Evolutionary conservation across 2,797 vertebrate genomes (phyloP).

Genomic region (Peromyscus eremicus): DNA sequence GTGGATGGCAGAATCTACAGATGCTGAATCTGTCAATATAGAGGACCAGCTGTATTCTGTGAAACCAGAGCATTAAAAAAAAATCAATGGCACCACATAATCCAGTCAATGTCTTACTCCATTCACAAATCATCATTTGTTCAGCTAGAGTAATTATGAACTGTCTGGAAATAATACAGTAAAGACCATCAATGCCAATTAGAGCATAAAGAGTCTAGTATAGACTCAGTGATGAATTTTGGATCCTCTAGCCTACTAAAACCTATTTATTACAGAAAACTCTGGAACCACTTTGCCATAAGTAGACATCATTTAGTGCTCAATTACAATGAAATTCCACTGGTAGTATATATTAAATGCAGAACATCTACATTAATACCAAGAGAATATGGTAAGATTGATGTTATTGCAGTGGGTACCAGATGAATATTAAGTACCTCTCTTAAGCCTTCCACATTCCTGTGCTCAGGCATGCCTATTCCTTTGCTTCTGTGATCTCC

Average conservation of each 20-base stretch:
- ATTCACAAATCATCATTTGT: conserved; percentile 84
- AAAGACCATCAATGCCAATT: conserved; percentile 83
- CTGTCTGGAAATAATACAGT: conserved; percentile 84
- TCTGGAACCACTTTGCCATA: conserved; percentile 79
- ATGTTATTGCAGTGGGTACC: conserved; percentile 80
- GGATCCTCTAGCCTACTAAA: conserved; percentile 70
- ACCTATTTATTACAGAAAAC: conserved; percentile 83
- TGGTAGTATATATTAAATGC: conserved; percentile 82
- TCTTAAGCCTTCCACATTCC: conserved; percentile 64
- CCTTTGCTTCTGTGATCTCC: conserved; percentile 59
- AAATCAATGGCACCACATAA: conserved; percentile 79
- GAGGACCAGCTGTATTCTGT: conserved; percentile 40
- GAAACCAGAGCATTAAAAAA: conserved; percentile 77
- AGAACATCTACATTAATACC: conserved; percentile 75
- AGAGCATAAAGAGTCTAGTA: conserved; percentile 76
- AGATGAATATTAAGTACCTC: conserved; percentile 81
- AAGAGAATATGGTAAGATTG: conserved; percentile 80
- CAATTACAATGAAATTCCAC: conserved; percentile 84
- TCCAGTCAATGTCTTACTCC: conserved; percentile 67
- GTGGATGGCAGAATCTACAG: not conserved
- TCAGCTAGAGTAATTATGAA: conserved; percentile 82
- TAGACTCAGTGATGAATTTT: conserved; percentile 73
- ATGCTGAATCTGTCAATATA: not conserved
- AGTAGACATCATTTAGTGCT: conserved; percentile 85
- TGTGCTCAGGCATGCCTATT: conserved; percentile 47